Percentiles rank a stretch among this genome's conserved stretches.
Evolutionary conservation across 2,888 invertebrate species (phyloP).

Genomic region (Epinotia ramella): DNA sequence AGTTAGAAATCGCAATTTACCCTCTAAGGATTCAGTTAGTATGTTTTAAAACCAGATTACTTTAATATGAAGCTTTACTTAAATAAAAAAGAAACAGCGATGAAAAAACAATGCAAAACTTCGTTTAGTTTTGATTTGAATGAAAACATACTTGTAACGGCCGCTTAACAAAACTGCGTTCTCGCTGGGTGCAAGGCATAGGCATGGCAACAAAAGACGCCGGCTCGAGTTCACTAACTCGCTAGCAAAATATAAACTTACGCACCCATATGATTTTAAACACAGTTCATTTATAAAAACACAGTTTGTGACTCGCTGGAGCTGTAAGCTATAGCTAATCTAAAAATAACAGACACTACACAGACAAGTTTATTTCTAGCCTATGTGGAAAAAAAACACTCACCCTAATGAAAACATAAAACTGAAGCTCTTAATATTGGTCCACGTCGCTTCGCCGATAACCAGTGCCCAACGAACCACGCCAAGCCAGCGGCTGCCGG

Average conservation of each 20-base stretch:
- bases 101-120: not conserved
- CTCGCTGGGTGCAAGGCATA: not conserved
- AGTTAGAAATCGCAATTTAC: not conserved
- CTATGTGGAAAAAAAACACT: conserved; percentile 14
- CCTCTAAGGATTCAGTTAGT: not conserved
- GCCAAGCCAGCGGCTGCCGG: conserved; percentile 38
- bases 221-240: conserved; percentile 14
- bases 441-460: conserved; percentile 38
- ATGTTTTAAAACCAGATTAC: not conserved
- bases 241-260: conserved; percentile 20
- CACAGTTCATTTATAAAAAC: conserved; percentile 11
- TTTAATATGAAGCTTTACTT: not conserved
- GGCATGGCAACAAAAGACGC: conserved; percentile 11
- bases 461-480: conserved; percentile 24
- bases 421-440: conserved; percentile 17
- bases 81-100: not conserved
- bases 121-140: not conserved
- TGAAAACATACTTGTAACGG: not conserved
- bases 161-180: not conserved
- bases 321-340: conserved; percentile 26
- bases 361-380: not conserved
- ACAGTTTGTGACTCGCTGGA: conserved; percentile 20
- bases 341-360: conserved; percentile 32
- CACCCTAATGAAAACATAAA: conserved; percentile 36
- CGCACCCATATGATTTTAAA: conserved; percentile 15